These are phyloP conservation scores for Thalassaphorura encarpata DNA, from an alignment of 1,140 invertebrate genomes.

Conservation along the genomic window DNA sequence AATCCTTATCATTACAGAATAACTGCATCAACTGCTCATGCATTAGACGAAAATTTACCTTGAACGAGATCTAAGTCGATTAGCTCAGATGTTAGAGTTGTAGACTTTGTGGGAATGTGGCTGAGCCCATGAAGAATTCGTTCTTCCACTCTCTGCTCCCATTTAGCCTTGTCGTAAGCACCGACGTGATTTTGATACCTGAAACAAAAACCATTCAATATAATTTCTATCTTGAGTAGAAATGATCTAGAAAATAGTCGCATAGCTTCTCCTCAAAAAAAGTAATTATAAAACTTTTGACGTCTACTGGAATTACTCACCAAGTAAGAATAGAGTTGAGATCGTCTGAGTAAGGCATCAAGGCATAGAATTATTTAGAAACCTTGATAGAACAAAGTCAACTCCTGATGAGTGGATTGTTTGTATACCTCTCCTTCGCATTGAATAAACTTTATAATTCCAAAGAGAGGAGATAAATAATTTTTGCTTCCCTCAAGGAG, in stretches of 20 bases:
- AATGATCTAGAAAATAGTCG: background rate
- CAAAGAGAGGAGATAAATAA: too few relatives aligned
- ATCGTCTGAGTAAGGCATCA: too few relatives aligned
- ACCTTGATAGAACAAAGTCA: too few relatives aligned
- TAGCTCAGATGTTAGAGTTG: conserved; percentile 78
- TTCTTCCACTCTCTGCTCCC: conserved; percentile 88
- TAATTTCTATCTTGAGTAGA: background rate
- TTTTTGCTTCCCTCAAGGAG: too few relatives aligned
- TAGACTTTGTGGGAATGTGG: conserved; percentile 73
- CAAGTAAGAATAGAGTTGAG: conserved; percentile 26
- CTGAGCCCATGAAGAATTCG: conserved; percentile 72
- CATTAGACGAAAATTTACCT: conserved; percentile 47
- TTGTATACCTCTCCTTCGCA: too few relatives aligned
- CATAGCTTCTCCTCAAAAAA: too few relatives aligned
- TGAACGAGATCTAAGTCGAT: conserved; percentile 92
- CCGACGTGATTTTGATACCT: conserved; percentile 92
- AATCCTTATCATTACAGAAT: too few relatives aligned
- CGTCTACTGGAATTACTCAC: conserved; percentile 3
- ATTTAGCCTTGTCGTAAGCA: conserved; percentile 90
- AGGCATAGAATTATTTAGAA: too few relatives aligned
- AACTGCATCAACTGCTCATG: conserved; percentile 32
- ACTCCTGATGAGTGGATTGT: too few relatives aligned
- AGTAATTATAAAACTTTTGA: background rate
- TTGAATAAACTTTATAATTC: too few relatives aligned
- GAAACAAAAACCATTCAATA: conserved; percentile 29